Conservation (phyloP, 2,797 vertebrate genomes). For the Scomberomorus guttatus region DNA sequence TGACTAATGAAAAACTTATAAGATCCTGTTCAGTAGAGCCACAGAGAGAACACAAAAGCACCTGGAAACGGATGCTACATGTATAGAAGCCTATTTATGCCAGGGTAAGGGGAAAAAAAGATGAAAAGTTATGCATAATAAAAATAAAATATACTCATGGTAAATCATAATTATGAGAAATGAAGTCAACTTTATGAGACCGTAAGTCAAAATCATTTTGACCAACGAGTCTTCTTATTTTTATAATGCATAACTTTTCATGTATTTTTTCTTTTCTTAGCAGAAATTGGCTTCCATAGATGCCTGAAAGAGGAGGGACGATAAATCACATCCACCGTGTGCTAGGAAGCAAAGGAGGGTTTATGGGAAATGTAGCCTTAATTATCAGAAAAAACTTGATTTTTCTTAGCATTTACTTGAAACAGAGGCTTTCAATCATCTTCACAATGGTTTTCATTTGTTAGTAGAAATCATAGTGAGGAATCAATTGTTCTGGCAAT, state of each 20-base stretch:
- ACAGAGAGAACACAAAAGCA: not conserved
- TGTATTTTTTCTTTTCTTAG: too few relatives aligned
- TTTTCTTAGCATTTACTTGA: not conserved
- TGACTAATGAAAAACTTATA: not conserved
- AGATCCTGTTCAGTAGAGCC: not conserved
- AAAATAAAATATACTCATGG: not conserved
- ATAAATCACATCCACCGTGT: constrained; percentile 2
- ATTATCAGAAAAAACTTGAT: not conserved
- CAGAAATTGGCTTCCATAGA: not conserved
- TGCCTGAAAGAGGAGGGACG: not conserved
- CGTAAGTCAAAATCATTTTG: too few relatives aligned
- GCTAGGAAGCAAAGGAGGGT: not conserved
- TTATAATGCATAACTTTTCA: too few relatives aligned
- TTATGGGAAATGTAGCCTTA: not conserved
- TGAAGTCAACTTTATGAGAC: too few relatives aligned
- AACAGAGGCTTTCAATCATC: not conserved
- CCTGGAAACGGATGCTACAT: not conserved
- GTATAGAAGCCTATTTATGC: not conserved
- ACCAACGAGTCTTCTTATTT: too few relatives aligned
- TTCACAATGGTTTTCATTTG: not conserved
- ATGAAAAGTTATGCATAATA: not conserved
- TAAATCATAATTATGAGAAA: not conserved
- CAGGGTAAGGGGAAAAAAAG: not conserved
- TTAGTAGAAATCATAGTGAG: not conserved
- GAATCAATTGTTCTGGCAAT: not conserved